Conservation (phyloP, 2,113 vertebrate genomes). For the Emydura subglobosa region DNA sequence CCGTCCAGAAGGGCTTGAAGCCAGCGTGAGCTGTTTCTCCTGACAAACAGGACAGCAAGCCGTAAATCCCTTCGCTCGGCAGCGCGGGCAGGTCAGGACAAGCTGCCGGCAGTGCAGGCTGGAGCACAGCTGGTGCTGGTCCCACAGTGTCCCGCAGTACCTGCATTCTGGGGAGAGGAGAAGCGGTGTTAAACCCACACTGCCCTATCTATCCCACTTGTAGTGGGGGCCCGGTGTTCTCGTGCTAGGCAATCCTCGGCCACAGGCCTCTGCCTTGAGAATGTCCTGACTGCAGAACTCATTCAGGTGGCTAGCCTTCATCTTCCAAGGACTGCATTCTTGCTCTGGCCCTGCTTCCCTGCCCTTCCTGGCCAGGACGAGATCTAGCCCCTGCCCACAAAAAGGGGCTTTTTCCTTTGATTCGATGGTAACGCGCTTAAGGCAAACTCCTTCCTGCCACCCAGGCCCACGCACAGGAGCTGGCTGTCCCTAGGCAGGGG, state of each 20-base stretch:
- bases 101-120: slow-evolving; percentile 92
- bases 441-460: neutral
- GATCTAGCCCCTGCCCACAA: neutral
- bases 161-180: slow-evolving; percentile 85
- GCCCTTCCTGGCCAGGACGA: neutral
- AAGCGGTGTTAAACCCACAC: slow-evolving; percentile 17
- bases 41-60: slow-evolving; percentile 92
- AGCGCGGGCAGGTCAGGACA: slow-evolving; percentile 87
- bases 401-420: neutral
- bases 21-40: slow-evolving; percentile 79
- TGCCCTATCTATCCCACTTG: neutral
- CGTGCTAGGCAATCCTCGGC: neutral
- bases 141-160: slow-evolving; percentile 90
- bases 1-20: slow-evolving; percentile 13
- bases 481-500: neutral
- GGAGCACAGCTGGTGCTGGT: slow-evolving; percentile 92
- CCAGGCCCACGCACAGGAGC: neutral
- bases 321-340: neutral
- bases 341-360: neutral
- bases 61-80: slow-evolving; percentile 83
- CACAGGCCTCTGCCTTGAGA: neutral
- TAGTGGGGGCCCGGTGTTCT: neutral
- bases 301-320: neutral
- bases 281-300: neutral
- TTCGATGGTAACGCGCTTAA: neutral